Conservation (phyloP, 2,797 vertebrate species). For the Meriones psammophilus region DNA sequence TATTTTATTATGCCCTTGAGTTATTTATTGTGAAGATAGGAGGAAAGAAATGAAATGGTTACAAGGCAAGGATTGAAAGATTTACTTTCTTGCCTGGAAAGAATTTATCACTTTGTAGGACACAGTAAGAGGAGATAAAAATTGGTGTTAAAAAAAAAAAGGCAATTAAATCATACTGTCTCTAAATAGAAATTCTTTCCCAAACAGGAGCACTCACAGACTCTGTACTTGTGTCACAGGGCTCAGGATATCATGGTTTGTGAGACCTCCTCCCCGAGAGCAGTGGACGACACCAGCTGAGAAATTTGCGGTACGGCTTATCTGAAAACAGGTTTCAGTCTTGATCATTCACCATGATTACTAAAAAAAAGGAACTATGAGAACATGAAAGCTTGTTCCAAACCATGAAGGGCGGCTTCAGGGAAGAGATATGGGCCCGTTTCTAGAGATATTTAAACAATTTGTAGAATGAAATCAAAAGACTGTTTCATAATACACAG, state of each 20-base stretch:
- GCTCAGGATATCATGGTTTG: background rate
- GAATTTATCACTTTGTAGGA: constrained; percentile 42
- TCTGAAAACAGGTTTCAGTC: background rate
- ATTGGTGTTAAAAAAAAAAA: constrained; percentile 48
- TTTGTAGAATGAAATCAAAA: background rate
- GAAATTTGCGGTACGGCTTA: background rate
- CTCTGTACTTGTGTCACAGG: background rate
- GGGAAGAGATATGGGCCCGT: background rate
- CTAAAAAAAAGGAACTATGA: background rate
- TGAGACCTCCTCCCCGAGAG: background rate
- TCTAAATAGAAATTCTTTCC: constrained; percentile 44
- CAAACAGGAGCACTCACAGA: background rate
- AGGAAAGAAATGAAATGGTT: constrained; percentile 41
- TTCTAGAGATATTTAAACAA: background rate
- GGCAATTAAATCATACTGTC: background rate
- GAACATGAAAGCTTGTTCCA: constrained; percentile 5
- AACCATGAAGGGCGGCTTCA: background rate
- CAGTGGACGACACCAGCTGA: background rate
- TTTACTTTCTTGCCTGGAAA: constrained; percentile 27
- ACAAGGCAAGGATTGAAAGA: constrained; percentile 32
- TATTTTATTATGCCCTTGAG: background rate
- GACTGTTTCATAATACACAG: background rate
- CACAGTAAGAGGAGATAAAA: background rate
- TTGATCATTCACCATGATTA: constrained; percentile 16
- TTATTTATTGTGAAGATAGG: constrained; percentile 17